These are phyloP conservation scores for Martes martes DNA, from an alignment of 2,113 vertebrate genomes.

Conservation along the genomic window DNA sequence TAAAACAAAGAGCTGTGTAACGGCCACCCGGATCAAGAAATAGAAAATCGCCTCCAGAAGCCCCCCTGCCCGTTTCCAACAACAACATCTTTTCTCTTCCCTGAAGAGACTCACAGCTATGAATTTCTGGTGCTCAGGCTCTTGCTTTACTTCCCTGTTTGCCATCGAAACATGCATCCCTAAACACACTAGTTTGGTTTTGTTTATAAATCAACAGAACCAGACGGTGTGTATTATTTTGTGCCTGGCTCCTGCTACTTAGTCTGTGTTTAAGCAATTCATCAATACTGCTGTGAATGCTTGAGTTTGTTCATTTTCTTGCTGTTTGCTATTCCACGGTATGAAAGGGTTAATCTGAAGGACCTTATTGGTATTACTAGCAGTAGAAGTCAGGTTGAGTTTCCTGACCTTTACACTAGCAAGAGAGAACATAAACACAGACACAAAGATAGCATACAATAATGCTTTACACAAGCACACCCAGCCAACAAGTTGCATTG, in stretches of 20 bases:
- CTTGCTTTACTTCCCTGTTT: constrained; percentile 8
- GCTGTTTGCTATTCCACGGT: background rate
- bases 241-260: background rate
- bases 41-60: background rate
- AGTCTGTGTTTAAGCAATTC: background rate
- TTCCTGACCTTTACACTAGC: background rate
- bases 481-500: background rate
- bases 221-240: background rate
- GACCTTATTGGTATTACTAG: background rate
- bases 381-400: background rate
- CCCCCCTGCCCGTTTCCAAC: background rate
- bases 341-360: background rate
- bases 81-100: background rate
- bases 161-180: background rate
- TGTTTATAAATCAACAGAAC: background rate
- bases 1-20: background rate
- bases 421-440: background rate
- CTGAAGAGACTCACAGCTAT: background rate
- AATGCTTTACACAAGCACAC: background rate
- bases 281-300: background rate
- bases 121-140: background rate
- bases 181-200: background rate
- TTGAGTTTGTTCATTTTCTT: background rate
- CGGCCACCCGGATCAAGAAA: background rate
- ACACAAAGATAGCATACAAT: background rate